A percentile compares a stretch with the other conserved stretches of the same genome.
These are phyloP conservation scores for Fistularia tabacaria DNA, from an alignment of 2,797 vertebrate genomes.

Conservation along the genomic window DNA sequence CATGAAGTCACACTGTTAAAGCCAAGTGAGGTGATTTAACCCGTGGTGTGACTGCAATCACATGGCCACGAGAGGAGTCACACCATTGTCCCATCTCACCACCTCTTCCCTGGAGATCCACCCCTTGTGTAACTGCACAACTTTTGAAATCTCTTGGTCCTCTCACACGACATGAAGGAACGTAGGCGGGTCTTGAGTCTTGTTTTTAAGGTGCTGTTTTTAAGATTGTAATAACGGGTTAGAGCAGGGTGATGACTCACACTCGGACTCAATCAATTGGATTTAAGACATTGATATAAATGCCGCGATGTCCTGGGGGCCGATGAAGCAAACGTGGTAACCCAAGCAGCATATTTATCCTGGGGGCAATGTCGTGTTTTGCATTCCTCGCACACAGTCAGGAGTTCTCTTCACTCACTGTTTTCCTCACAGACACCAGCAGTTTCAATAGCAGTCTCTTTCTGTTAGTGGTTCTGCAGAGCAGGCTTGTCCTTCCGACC, in stretches of 20 bases:
- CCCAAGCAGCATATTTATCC: not conserved
- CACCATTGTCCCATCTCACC: too few species aligned
- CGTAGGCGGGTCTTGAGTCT: too few species aligned
- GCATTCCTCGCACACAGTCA: too few species aligned
- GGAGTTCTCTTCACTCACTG: too few species aligned
- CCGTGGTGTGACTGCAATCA: conserved; percentile 30
- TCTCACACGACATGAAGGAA: too few species aligned
- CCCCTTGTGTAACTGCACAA: too few species aligned
- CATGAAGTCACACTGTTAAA: not conserved
- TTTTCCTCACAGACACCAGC: not conserved
- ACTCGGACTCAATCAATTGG: too few species aligned
- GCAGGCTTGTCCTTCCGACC: conserved; percentile 33
- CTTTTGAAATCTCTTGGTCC: too few species aligned
- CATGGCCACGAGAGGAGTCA: conserved; percentile 18
- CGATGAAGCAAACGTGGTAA: not conserved
- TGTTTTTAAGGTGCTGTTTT: too few species aligned
- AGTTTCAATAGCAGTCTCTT: not conserved
- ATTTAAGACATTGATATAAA: not conserved
- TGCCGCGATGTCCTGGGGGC: not conserved
- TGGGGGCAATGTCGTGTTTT: too few species aligned
- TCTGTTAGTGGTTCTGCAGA: conserved; percentile 26
- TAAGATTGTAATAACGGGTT: too few species aligned
- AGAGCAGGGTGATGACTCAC: too few species aligned
- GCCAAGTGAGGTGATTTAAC: conserved; percentile 8
- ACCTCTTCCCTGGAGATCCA: not conserved